These are phyloP conservation scores for Colletes collaris DNA, from an alignment of 2,888 invertebrate genomes.

Conservation along the genomic window DNA sequence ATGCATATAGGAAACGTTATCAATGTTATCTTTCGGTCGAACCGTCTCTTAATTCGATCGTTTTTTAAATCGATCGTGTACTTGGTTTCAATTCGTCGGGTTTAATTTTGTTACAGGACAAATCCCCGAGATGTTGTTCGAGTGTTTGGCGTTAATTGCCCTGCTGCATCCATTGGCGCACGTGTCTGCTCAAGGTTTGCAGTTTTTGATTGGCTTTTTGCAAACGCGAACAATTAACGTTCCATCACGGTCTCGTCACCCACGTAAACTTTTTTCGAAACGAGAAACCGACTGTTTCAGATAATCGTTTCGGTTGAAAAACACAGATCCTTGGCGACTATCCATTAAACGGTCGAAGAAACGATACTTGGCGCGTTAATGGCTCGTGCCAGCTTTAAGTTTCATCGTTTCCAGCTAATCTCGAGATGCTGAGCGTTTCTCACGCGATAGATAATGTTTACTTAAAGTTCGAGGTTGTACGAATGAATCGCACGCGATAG, in stretches of 20 bases:
- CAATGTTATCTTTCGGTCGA: no score
- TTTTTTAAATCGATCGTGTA: no score
- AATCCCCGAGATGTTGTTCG: slow-evolving; percentile 23
- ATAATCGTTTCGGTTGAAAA: not conserved
- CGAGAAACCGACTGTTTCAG: no score
- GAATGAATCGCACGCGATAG: no score
- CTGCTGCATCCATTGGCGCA: slow-evolving; percentile 31
- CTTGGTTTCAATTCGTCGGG: no score
- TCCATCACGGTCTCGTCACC: not conserved
- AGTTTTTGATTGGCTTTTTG: slow-evolving; percentile 7
- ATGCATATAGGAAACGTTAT: no score
- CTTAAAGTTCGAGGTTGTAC: not conserved
- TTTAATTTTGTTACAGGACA: slow-evolving; percentile 7
- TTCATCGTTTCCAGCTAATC: no score
- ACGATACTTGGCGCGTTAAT: not conserved
- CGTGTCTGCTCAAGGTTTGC: slow-evolving; percentile 61
- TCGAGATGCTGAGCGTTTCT: not conserved
- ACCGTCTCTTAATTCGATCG: no score
- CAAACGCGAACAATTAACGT: not conserved
- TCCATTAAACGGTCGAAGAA: not conserved
- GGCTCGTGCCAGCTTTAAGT: not conserved
- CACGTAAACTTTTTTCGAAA: not conserved
- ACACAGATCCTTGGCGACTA: not conserved
- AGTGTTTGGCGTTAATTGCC: slow-evolving; percentile 20
- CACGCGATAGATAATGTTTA: not conserved